Evolutionary conservation across 2,888 invertebrate species (phyloP), one percentile per base, ranked within the genome.

Genomic region (Caenorhabditis sp.): DNA sequence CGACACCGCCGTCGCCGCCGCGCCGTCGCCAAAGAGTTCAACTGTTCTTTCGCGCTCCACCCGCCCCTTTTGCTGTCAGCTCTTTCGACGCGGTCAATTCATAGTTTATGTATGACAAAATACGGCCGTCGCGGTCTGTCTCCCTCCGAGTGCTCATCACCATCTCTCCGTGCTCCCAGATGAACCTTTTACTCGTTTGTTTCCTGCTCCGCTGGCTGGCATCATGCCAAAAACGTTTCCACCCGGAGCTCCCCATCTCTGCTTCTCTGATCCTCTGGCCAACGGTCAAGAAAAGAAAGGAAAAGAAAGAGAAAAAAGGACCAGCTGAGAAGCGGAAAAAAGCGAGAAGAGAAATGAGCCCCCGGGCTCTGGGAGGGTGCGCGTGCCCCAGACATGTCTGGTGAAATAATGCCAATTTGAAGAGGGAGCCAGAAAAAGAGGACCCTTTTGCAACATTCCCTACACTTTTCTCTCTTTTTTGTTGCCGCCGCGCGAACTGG

Each of bases 81-180:
- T 35, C 35, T 7, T 9, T 9, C 35, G 11, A 35, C 13, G 9
- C 35, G 13, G 11, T 35, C 66, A 56, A 56, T 56, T 68, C 58
- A 68, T 68, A 68, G 58, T 58, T 58, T 68, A 68, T 68, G 66
- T 68, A 68, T 68, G 66, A 66, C 65, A 56, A 66, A 66, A 66
- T 68, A 58, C 56, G 37, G 22, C 26, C 13, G 24, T 45, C 52
- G 53, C 43, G 43, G 32, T 26, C 37, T 24, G 30, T 27, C 39
- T 20, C 7, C 30, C 43, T 41, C 52, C 26, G 15, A 26, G 13
- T 15, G 26, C 15, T 30, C 15, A 13, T n/a, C 37, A n/a, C 37
- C 13, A 24, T 15, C 22, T 20, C 30, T 37, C 39, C 26, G 26
- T 48, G 22, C 37, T 24, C 30, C 48, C 27, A 27, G 26, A 13